Percentiles rank a stretch among this genome's conserved stretches.
Evolutionary conservation across 2,797 vertebrate genomes (phyloP).

Genomic region (Myotis findleyi): DNA sequence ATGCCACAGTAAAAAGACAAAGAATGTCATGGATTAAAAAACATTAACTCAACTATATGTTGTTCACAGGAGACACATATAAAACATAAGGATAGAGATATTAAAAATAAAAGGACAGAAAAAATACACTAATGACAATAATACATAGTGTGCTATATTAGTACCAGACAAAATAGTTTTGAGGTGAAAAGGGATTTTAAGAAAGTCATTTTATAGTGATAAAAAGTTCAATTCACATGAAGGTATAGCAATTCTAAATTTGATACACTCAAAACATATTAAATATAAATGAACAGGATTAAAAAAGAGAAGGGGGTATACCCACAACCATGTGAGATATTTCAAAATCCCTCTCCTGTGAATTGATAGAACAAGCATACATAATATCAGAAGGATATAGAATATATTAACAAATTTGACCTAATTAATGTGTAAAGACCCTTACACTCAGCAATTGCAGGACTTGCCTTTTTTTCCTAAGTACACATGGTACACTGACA

Average conservation of each 20-base stretch:
- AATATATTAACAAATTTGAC: background rate
- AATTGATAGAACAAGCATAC: background rate
- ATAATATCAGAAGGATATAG: background rate
- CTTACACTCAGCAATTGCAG: background rate
- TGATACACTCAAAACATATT: background rate
- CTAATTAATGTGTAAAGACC: background rate
- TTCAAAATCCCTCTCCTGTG: background rate
- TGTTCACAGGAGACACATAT: background rate
- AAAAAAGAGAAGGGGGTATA: background rate
- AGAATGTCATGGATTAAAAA: background rate
- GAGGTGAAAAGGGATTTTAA: background rate
- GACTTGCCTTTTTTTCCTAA: background rate
- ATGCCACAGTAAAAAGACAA: background rate
- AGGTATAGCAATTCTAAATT: background rate
- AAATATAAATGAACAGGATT: background rate
- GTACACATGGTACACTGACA: background rate
- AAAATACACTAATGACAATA: background rate
- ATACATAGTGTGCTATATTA: background rate
- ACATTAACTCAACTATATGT: background rate
- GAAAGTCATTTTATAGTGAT: background rate
- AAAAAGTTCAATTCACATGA: background rate
- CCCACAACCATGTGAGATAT: background rate
- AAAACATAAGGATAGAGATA: background rate
- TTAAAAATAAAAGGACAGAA: background rate
- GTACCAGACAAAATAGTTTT: background rate